These are phyloP conservation scores for Cryptoblepharus egeriae DNA, from an alignment of 2,797 vertebrate genomes.

Conservation along the genomic window DNA sequence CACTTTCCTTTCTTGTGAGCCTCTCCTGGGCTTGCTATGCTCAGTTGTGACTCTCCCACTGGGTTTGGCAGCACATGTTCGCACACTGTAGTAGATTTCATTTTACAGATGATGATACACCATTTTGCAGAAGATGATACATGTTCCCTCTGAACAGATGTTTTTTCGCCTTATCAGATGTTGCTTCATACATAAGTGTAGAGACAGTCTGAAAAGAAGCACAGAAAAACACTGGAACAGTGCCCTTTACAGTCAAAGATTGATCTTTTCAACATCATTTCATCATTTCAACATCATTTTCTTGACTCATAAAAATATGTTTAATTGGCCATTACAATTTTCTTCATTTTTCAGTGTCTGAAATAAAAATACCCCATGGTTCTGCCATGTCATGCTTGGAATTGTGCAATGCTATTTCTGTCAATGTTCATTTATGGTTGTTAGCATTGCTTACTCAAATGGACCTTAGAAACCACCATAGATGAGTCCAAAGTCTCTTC, in stretches of 20 bases:
- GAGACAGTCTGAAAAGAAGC: not conserved
- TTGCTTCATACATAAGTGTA: not conserved
- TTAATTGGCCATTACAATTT: not conserved
- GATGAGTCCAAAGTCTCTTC: not conserved
- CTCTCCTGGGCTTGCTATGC: conserved; percentile 13
- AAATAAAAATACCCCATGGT: not conserved
- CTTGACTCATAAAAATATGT: conserved; percentile 9
- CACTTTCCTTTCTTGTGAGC: not conserved
- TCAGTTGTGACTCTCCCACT: not conserved
- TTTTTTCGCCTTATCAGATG: not conserved
- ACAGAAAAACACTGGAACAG: rapidly evolving
- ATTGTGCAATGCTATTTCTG: not conserved
- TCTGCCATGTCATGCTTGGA: not conserved
- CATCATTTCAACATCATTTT: not conserved
- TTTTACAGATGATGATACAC: not conserved
- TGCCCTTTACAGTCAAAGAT: not conserved
- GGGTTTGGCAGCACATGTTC: not conserved
- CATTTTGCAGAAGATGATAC: not conserved
- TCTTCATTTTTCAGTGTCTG: not conserved
- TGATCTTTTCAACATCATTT: not conserved
- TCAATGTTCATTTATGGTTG: not conserved
- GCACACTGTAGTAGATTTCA: conserved; percentile 3
- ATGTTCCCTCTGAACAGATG: not conserved
- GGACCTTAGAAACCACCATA: not conserved
- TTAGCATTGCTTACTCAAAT: not conserved